Conservation (phyloP, 35 echinoderm and acorn worm species). For the Ophioderma brevispina region DNA sequence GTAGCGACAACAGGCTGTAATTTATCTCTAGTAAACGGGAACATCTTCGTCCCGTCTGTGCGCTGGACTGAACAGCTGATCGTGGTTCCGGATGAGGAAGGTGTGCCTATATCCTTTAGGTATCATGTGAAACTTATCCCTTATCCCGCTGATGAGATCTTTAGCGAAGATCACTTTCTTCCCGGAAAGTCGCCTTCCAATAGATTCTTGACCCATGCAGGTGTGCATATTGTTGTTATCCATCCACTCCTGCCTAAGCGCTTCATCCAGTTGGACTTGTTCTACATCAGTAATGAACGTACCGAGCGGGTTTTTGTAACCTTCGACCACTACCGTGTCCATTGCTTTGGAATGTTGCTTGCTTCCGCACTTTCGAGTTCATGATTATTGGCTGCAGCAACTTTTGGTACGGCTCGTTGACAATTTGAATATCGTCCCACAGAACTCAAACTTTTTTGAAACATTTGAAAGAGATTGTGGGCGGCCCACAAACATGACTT, state of each 20-base stretch:
- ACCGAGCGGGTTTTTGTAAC: too few relatives aligned
- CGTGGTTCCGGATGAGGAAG: constrained; percentile 17
- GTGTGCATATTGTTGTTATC: background rate
- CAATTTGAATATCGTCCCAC: background rate
- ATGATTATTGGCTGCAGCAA: background rate
- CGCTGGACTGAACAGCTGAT: background rate
- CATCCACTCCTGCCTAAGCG: background rate
- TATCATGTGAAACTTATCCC: background rate
- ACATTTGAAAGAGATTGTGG: background rate
- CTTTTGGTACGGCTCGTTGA: background rate
- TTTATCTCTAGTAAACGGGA: background rate
- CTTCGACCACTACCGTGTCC: too few relatives aligned
- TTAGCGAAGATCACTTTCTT: background rate
- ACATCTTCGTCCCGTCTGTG: background rate
- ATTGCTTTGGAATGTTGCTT: too few relatives aligned
- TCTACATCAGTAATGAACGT: too few relatives aligned
- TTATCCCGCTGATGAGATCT: background rate
- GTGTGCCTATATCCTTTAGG: constrained; percentile 22
- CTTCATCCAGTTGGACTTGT: too few relatives aligned
- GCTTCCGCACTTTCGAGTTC: background rate
- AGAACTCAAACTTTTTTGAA: background rate
- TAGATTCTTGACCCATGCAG: background rate
- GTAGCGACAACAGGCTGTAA: background rate
- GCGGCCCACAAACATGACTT: background rate
- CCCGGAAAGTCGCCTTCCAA: background rate